Conservation (phyloP, 2,888 invertebrate species). For the Drosophila longiperda region DNA sequence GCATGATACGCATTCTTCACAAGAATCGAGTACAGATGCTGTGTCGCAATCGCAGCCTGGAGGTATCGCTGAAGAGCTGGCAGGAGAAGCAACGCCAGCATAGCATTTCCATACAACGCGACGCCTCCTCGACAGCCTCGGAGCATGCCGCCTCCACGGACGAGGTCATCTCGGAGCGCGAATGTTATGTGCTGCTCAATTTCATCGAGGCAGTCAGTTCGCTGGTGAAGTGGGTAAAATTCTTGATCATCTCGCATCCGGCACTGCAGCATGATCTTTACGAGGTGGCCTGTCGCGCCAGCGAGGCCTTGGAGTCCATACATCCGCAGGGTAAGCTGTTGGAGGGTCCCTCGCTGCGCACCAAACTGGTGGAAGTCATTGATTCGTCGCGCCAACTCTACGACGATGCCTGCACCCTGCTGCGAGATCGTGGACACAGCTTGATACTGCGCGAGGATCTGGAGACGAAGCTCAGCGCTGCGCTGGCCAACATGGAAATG, state of each 20-base stretch:
- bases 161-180: slow-evolving; percentile 85
- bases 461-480: slow-evolving; percentile 89
- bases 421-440: slow-evolving; percentile 89
- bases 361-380: slow-evolving; percentile 89
- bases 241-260: slow-evolving; percentile 89
- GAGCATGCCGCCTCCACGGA: slow-evolving; percentile 84
- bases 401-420: slow-evolving; percentile 89
- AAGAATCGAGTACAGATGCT: slow-evolving; percentile 99
- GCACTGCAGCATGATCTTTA: slow-evolving; percentile 90
- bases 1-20: slow-evolving; percentile 97
- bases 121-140: slow-evolving; percentile 84
- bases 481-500: slow-evolving; percentile 89
- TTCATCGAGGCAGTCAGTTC: slow-evolving; percentile 94
- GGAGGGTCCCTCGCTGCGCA: slow-evolving; percentile 90
- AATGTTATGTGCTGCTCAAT: slow-evolving; percentile 87
- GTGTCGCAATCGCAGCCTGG: slow-evolving; percentile 94
- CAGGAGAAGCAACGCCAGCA: slow-evolving; percentile 92
- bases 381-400: slow-evolving; percentile 87
- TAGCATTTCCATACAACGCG: slow-evolving; percentile 85
- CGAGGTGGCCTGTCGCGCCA: slow-evolving; percentile 90
- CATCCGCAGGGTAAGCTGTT: slow-evolving; percentile 93
- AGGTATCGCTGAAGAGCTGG: slow-evolving; percentile 95
- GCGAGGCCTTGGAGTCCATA: slow-evolving; percentile 89
- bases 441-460: slow-evolving; percentile 88
- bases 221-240: slow-evolving; percentile 93